Conservation (phyloP, 2,888 invertebrate species). For the Nebria salina region DNA sequence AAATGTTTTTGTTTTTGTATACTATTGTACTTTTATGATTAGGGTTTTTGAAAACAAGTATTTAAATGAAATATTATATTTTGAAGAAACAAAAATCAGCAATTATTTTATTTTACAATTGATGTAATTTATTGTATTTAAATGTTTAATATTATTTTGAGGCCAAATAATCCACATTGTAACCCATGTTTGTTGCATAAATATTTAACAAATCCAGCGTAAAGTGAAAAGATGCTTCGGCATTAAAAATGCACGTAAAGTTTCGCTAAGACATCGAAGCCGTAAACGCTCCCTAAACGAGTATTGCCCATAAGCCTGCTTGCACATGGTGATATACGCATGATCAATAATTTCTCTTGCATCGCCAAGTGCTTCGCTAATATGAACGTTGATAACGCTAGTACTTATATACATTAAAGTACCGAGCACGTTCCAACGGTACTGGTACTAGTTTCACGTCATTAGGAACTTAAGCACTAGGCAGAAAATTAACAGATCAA, state of each 20-base stretch:
- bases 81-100: too few species aligned
- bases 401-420: neutral
- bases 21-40: too few species aligned
- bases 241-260: neutral
- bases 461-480: neutral
- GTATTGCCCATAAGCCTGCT: neutral
- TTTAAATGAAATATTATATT: too few species aligned
- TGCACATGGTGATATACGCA: constrained; percentile 2
- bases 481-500: neutral
- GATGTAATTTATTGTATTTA: too few species aligned
- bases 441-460: neutral
- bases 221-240: neutral
- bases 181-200: neutral
- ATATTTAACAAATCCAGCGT: neutral
- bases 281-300: neutral
- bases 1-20: too few species aligned
- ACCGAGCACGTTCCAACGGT: neutral
- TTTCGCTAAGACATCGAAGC: neutral
- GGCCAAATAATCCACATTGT: neutral
- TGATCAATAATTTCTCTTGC: constrained; percentile 13
- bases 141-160: neutral
- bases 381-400: constrained; percentile 8
- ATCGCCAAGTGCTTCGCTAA: constrained; percentile 10
- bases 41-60: too few species aligned
- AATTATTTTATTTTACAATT: too few species aligned